phyloP scores from a whole-genome alignment of 1,140 invertebrate species.

The Solenopsis fugax region DNA sequence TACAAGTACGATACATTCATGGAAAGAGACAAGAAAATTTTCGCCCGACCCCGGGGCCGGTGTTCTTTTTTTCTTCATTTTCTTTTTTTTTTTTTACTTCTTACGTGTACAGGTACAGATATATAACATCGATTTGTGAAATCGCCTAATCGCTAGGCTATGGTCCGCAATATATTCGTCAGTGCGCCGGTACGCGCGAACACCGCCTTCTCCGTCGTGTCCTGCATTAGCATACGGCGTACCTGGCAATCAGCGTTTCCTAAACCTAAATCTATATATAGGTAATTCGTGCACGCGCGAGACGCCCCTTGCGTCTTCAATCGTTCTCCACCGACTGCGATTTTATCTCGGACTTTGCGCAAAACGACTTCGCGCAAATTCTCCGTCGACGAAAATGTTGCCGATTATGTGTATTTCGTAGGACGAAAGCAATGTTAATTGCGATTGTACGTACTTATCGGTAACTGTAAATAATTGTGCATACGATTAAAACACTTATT shows the following conservation, averaged over 20 bases:
- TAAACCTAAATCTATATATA: conserved; percentile 44
- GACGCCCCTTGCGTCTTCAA: conserved; percentile 22
- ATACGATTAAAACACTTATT: background rate
- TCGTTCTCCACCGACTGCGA: conserved; percentile 10
- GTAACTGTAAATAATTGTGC: background rate
- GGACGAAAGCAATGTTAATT: conserved; percentile 3
- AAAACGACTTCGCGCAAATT: background rate
- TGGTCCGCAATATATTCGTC: conserved; percentile 74
- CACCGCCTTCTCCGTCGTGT: background rate
- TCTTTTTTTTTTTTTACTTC: background rate
- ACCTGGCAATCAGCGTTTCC: conserved; percentile 25
- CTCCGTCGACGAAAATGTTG: background rate
- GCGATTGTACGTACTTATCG: background rate
- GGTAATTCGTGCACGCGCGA: conserved; percentile 18
- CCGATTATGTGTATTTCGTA: background rate
- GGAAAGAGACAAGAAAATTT: conserved; percentile 62
- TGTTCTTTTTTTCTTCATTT: background rate
- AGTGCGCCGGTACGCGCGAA: conserved; percentile 9
- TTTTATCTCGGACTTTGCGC: background rate
- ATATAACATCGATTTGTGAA: conserved; percentile 76
- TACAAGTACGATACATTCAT: conserved; percentile 58
- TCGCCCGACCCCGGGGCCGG: conserved; percentile 10
- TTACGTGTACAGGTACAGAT: conserved; percentile 63
- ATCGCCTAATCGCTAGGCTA: conserved; percentile 77
- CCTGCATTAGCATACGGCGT: background rate